Percentiles rank a stretch among this genome's conserved stretches.
Conservation (phyloP, 2,888 invertebrate species). For the Drosophila paranaensis region DNA sequence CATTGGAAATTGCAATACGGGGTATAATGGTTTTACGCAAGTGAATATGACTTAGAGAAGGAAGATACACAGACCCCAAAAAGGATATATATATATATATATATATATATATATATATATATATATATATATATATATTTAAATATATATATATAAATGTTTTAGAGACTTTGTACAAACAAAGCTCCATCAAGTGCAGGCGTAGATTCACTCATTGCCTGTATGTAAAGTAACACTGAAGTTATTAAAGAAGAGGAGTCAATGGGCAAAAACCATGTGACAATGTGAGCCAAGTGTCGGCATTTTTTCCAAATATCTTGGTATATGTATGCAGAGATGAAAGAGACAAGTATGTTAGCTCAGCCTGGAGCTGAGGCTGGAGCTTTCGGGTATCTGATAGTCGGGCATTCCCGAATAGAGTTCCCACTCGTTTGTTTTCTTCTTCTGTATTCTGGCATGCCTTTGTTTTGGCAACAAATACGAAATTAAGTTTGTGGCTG, state of each 20-base stretch:
- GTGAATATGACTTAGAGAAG: neutral
- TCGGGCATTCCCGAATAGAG: neutral
- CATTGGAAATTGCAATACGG: neutral
- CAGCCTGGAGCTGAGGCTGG: too few relatives aligned
- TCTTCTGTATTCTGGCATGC: conserved; percentile 3
- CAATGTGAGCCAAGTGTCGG: neutral
- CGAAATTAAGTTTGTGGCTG: conserved; percentile 61
- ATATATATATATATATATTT: too few relatives aligned
- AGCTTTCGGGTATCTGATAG: neutral
- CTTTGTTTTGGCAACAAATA: conserved; percentile 67
- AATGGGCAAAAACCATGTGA: neutral
- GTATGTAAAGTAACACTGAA: too few relatives aligned
- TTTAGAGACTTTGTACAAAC: too few relatives aligned
- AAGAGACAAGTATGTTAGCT: too few relatives aligned
- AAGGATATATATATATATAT: too few relatives aligned
- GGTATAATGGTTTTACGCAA: neutral
- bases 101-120: too few relatives aligned
- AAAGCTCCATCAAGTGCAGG: too few relatives aligned
- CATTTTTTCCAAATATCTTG: neutral
- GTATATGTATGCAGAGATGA: too few relatives aligned
- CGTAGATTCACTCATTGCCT: too few relatives aligned
- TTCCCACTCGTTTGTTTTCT: neutral
- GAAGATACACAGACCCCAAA: neutral
- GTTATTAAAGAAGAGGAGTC: too few relatives aligned
- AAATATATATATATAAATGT: too few relatives aligned